Percentiles rank a stretch among this genome's conserved stretches.
Evolutionary conservation across 2,888 invertebrate species (phyloP).

Genomic region (Amphimallon solstitiale): DNA sequence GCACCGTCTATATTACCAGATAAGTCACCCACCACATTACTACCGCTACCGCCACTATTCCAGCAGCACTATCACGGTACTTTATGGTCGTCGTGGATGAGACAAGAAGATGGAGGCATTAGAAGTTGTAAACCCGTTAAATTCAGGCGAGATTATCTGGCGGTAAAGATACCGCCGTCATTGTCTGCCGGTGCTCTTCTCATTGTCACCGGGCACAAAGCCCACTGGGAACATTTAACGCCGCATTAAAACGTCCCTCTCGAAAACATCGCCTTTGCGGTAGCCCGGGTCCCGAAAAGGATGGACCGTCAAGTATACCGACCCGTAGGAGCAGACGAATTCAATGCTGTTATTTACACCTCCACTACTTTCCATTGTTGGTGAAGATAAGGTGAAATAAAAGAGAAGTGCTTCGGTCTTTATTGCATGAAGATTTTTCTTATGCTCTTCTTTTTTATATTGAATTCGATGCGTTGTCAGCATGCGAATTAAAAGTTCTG

Average conservation of each 20-base stretch:
- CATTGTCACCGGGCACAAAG: conserved; percentile 9
- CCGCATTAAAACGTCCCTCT: not conserved
- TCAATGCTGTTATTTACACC: conserved; percentile 22
- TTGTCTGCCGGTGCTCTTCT: conserved; percentile 21
- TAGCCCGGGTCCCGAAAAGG: conserved; percentile 2
- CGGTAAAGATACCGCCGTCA: conserved; percentile 14
- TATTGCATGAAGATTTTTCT: not conserved
- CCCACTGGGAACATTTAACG: conserved; percentile 4
- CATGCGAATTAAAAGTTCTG: too few relatives aligned
- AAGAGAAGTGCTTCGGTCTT: not conserved
- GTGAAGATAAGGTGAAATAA: not conserved
- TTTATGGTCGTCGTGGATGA: too few relatives aligned
- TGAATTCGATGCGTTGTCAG: too few relatives aligned
- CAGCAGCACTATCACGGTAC: too few relatives aligned
- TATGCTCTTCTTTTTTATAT: too few relatives aligned
- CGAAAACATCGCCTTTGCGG: not conserved
- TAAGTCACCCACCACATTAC: too few relatives aligned
- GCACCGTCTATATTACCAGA: too few relatives aligned
- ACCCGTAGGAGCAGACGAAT: not conserved
- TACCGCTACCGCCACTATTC: too few relatives aligned
- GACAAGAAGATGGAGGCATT: conserved; percentile 1
- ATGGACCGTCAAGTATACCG: not conserved
- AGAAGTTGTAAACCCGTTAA: conserved; percentile 31
- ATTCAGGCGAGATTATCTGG: conserved; percentile 21
- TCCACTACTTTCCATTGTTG: conserved; percentile 11